Conservation (phyloP, 2,888 invertebrate species). For the Linnaemya vulpina region DNA sequence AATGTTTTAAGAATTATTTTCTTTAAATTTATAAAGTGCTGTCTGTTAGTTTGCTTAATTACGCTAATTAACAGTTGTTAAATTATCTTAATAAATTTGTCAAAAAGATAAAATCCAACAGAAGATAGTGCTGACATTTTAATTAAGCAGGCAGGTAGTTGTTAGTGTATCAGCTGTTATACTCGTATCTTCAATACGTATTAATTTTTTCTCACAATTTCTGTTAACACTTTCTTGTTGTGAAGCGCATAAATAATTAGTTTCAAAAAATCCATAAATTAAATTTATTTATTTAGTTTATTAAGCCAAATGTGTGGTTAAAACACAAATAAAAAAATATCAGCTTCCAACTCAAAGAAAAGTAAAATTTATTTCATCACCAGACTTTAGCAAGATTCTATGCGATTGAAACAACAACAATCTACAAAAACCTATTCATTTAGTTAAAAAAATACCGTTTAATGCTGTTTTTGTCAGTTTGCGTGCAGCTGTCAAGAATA, state of each 20-base stretch:
- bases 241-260: slow-evolving; percentile 25
- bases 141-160: background rate
- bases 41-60: background rate
- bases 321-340: slow-evolving; percentile 7
- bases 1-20: background rate
- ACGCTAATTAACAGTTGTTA: background rate
- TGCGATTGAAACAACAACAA: background rate
- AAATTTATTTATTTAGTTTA: slow-evolving; percentile 23
- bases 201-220: background rate
- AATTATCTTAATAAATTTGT: background rate
- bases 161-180: background rate
- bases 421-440: background rate
- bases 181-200: background rate
- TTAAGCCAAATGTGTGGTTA: background rate
- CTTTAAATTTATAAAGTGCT: background rate
- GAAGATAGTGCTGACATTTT: background rate
- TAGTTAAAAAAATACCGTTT: background rate
- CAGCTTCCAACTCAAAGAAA: background rate
- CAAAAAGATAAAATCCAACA: background rate
- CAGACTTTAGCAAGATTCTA: slow-evolving; percentile 24
- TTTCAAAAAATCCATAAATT: background rate
- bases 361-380: slow-evolving; percentile 14
- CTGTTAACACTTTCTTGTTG: background rate
- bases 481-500: slow-evolving; percentile 59
- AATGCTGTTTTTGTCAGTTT: slow-evolving; percentile 7